These are phyloP conservation scores for Cataglyphis hispanica DNA, from an alignment of 1,140 invertebrate species.

Conservation along the genomic window DNA sequence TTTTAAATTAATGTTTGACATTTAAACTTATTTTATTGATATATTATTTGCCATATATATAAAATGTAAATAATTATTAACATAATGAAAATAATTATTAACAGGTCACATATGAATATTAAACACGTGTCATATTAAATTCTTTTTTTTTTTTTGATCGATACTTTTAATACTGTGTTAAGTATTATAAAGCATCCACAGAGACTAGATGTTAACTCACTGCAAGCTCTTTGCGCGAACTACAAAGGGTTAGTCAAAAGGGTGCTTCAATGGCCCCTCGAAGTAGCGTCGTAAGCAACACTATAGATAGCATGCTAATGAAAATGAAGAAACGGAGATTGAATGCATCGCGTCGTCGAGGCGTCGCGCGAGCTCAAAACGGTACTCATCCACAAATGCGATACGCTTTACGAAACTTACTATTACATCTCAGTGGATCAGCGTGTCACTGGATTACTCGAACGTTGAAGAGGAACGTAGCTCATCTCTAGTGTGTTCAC, in stretches of 20 bases:
- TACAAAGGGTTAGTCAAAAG: conserved; percentile 50
- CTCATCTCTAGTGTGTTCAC: background rate
- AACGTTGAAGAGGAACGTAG: conserved; percentile 26
- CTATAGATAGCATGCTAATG: conserved; percentile 49
- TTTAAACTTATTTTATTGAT: background rate
- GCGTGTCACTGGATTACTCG: conserved; percentile 54
- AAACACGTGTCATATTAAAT: background rate
- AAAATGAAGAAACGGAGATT: conserved; percentile 55
- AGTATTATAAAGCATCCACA: background rate
- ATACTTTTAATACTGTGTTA: background rate
- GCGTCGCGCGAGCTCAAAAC: conserved; percentile 15
- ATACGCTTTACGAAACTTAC: conserved; percentile 36
- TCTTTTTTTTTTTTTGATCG: background rate
- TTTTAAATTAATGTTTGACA: background rate
- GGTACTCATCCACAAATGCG: conserved; percentile 41
- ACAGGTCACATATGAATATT: background rate
- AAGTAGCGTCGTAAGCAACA: conserved; percentile 34
- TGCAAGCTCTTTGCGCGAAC: conserved; percentile 23
- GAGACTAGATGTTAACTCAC: conserved; percentile 9
- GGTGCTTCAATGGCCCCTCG: conserved; percentile 16
- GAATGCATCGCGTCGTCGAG: conserved; percentile 20
- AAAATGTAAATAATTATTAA: background rate
- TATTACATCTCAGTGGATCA: conserved; percentile 46
- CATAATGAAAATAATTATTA: background rate
- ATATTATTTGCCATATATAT: background rate